phyloP scores from a whole-genome alignment of 2,797 vertebrate genomes.

The Knipowitschia caucasica region DNA sequence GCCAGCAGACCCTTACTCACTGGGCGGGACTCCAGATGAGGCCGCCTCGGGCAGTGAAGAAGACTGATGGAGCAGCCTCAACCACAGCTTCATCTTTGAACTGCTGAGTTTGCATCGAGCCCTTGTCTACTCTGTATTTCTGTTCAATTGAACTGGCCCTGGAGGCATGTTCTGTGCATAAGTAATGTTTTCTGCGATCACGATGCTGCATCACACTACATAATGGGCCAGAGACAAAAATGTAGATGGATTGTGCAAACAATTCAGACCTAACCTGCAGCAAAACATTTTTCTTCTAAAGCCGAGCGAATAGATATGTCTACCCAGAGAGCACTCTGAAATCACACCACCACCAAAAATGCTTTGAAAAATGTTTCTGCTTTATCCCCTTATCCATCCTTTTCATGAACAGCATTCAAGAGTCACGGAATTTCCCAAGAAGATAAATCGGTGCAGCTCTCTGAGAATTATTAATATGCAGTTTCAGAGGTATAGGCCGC shows the following conservation, averaged over 20 bases:
- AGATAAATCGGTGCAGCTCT: constrained; percentile 71
- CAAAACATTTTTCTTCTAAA: constrained; percentile 51
- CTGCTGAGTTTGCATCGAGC: constrained; percentile 45
- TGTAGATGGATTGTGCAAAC: constrained; percentile 47
- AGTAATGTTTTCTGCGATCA: constrained; percentile 40
- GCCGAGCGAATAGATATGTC: constrained; percentile 41
- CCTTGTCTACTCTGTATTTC: constrained; percentile 40
- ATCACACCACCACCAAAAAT: constrained; percentile 32
- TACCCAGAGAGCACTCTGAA: constrained; percentile 45
- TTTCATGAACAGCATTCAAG: constrained; percentile 54
- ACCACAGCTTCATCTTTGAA: constrained; percentile 46
- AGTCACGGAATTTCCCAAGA: constrained; percentile 69
- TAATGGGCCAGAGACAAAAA: constrained; percentile 26
- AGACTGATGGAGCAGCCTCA: constrained; percentile 51
- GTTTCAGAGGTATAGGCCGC: constrained; percentile 53
- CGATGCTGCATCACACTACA: constrained; percentile 39
- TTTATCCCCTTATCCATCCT: constrained; percentile 61
- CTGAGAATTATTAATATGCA: constrained; percentile 74
- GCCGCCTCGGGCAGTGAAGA: constrained; percentile 46
- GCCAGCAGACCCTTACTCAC: constrained; percentile 38
- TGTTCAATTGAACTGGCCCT: constrained; percentile 37
- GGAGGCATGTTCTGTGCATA: constrained; percentile 40
- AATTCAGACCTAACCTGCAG: constrained; percentile 51
- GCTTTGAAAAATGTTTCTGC: constrained; percentile 44
- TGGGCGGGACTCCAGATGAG: constrained; percentile 60